A percentile compares a stretch with the other conserved stretches of the same genome.
Conservation (phyloP, 2,888 invertebrate genomes). For the Clepsis dumicolana region DNA sequence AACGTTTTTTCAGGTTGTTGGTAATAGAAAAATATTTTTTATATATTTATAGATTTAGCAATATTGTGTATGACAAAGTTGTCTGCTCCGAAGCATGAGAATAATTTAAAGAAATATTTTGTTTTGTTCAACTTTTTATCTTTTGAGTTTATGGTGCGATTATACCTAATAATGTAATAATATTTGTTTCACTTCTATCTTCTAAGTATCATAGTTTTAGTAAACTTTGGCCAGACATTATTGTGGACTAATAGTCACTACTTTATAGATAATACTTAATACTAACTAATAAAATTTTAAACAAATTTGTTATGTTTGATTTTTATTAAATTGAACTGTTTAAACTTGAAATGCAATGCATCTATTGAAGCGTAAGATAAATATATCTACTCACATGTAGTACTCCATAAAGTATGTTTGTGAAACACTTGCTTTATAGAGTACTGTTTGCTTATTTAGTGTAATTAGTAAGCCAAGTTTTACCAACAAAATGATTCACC, state of each 20-base stretch:
- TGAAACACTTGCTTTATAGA: constrained; percentile 49
- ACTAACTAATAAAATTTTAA: constrained; percentile 71
- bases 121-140: constrained; percentile 28
- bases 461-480: constrained; percentile 52
- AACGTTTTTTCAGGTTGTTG: constrained; percentile 33
- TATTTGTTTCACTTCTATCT: constrained; percentile 25
- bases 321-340: constrained; percentile 84
- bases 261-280: constrained; percentile 52
- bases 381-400: constrained; percentile 76
- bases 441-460: constrained; percentile 63
- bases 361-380: constrained; percentile 83
- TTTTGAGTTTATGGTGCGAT: constrained; percentile 29
- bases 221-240: constrained; percentile 71
- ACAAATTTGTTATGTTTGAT: constrained; percentile 79
- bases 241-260: constrained; percentile 69
- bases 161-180: constrained; percentile 4
- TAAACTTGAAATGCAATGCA: constrained; percentile 84
- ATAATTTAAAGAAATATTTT: constrained; percentile 16
- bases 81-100: constrained; percentile 21
- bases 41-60: constrained; percentile 39
- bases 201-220: constrained; percentile 54
- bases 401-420: constrained; percentile 61
- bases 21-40: constrained; percentile 41
- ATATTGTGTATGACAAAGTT: constrained; percentile 23
- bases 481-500: constrained; percentile 37